phyloP scores from a whole-genome alignment of 2,888 invertebrate genomes.

The Pemphredon lugubris region DNA sequence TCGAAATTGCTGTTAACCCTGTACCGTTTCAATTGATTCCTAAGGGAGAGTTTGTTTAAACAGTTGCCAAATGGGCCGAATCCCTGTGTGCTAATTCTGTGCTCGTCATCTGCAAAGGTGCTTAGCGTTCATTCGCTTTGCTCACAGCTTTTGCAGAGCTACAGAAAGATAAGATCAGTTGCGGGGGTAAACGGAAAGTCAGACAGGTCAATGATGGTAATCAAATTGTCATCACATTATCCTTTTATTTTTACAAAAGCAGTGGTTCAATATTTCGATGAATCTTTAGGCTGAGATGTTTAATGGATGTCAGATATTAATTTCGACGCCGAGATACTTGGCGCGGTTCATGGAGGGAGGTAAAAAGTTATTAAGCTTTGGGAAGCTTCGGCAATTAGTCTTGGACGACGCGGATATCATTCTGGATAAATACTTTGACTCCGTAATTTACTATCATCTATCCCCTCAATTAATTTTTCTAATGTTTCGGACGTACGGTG shows the following conservation, averaged over 20 bases:
- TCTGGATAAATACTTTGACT: conserved; percentile 82
- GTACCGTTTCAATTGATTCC: not conserved
- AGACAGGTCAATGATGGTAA: conserved; percentile 72
- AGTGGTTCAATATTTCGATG: too few relatives aligned
- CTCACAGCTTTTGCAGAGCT: conserved; percentile 55
- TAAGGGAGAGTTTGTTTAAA: conserved; percentile 4
- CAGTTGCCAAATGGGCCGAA: conserved; percentile 46
- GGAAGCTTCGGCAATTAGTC: conserved; percentile 85
- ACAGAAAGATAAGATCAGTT: conserved; percentile 63
- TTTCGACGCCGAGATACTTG: conserved; percentile 86
- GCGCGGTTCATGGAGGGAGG: conserved; percentile 80
- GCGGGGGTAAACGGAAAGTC: conserved; percentile 72
- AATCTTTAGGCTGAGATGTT: conserved; percentile 69
- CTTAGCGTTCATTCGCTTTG: conserved; percentile 61
- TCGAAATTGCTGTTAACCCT: not conserved
- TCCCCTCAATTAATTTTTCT: too few relatives aligned
- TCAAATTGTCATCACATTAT: conserved; percentile 21
- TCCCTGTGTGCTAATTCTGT: conserved; percentile 86
- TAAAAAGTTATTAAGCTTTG: conserved; percentile 83
- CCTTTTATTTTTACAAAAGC: not conserved
- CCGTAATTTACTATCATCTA: conserved; percentile 65
- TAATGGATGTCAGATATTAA: conserved; percentile 87
- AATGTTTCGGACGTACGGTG: too few relatives aligned
- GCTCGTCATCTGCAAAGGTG: conserved; percentile 81
- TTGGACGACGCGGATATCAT: conserved; percentile 88